Evolutionary conservation across 2,113 vertebrate species (phyloP).

Genomic region (Eptatretus burgeri): DNA sequence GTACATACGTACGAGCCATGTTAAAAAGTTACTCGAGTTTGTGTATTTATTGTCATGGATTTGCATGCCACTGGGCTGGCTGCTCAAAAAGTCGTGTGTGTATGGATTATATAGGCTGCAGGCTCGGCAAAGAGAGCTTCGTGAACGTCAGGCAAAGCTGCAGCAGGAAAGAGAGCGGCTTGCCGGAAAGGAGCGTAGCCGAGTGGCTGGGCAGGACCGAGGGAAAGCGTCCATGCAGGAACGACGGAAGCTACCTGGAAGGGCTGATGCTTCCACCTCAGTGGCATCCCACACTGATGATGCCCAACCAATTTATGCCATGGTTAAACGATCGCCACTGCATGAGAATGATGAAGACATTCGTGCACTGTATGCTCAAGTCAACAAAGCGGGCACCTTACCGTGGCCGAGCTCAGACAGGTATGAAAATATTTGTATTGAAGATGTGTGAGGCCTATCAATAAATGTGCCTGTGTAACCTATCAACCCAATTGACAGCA

Average conservation of each 20-base stretch:
- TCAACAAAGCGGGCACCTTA: constrained; percentile 2
- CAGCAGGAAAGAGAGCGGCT: constrained; percentile 5
- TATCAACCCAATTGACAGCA: no score
- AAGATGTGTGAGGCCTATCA: no score
- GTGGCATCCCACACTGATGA: not conserved
- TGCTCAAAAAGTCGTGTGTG: no score
- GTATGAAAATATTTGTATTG: no score
- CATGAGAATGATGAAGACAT: not conserved
- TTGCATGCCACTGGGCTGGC: no score
- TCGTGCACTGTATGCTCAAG: constrained; percentile 3
- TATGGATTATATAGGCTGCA: no score
- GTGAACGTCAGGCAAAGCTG: not conserved
- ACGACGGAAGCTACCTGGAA: not conserved
- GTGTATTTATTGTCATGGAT: no score
- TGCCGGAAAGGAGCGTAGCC: constrained; percentile 1
- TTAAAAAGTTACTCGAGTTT: no score
- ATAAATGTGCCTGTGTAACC: no score
- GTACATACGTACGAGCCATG: no score
- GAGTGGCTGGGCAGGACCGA: not conserved
- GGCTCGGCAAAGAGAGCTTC: not conserved
- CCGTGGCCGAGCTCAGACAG: not conserved
- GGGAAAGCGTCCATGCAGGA: not conserved
- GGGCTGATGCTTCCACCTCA: not conserved
- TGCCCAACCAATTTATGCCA: not conserved
- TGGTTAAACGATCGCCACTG: no score